Percentiles rank a stretch among this genome's conserved stretches.
phyloP scores from a whole-genome alignment of 2,888 invertebrate species.

The Nymphalis urticae region DNA sequence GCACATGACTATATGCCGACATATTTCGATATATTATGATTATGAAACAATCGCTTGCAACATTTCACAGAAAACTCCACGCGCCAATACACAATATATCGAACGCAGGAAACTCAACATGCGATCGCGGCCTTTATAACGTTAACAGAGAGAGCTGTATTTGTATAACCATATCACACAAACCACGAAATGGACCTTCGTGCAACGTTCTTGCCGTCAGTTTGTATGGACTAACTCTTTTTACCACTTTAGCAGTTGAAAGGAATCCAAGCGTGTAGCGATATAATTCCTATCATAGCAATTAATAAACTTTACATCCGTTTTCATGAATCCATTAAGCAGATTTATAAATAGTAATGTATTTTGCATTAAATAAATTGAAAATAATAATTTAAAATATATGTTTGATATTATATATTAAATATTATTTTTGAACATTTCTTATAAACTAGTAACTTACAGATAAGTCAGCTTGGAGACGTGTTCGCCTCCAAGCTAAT shows the following conservation, averaged over 20 bases:
- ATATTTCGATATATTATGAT: conserved; percentile 48
- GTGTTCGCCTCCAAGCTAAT: too few relatives aligned
- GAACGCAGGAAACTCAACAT: conserved; percentile 25
- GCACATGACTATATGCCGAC: conserved; percentile 54
- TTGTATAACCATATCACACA: conserved; percentile 14
- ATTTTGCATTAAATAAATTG: not conserved
- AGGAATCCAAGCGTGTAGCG: conserved; percentile 40
- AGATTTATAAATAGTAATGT: not conserved
- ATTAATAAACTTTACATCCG: conserved; percentile 23
- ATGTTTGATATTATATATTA: too few relatives aligned
- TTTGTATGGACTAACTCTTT: conserved; percentile 27
- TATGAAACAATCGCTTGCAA: conserved; percentile 45
- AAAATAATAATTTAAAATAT: not conserved
- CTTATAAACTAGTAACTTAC: too few relatives aligned
- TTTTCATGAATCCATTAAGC: not conserved
- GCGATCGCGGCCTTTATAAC: conserved; percentile 24
- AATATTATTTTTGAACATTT: too few relatives aligned
- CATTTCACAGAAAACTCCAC: conserved; percentile 43
- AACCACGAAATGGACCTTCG: conserved; percentile 12
- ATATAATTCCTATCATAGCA: conserved; percentile 26
- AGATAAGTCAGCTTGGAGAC: too few relatives aligned
- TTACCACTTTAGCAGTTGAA: conserved; percentile 38
- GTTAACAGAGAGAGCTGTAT: conserved; percentile 14
- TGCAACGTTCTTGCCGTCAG: conserved; percentile 19
- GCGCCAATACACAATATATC: conserved; percentile 36